Base-by-base conservation (phyloP, 37 sponge, comb jelly and placozoan genomes). In the Hexactinellida sp. region DNA sequence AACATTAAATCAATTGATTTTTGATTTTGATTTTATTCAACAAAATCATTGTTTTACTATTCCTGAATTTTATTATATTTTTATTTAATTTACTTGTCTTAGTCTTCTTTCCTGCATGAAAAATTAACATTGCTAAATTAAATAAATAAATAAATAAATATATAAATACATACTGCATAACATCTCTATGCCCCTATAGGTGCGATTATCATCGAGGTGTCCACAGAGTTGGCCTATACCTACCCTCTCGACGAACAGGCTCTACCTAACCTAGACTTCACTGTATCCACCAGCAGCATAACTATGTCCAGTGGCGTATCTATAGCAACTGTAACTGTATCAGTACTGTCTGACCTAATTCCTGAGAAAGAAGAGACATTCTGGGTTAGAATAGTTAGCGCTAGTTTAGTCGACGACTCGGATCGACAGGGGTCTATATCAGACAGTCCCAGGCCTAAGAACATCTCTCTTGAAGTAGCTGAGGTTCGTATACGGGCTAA, bases 301-400 rank as follows among this genome's bases (percentile, higher is more conserved):
- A 63, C 76, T 23, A 63, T 63, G 76, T n/a, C 3, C 3, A 63
- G 76, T 63, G 76, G 76, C 3, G 76, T 1, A 3, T 23, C 76
- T 25, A 23, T 76, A 13, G 39, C 83, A 16, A n/a, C 54, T 9
- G 16, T 92, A 36, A 82, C 55, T 19, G n/a, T 91, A 30, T 86
- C 54, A 0, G 1, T 86, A 1, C 82, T 84, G 10, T 82, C 90
- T 87, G 93, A 95, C 54, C 84, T 88, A 38, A 71, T 82, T 0
- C 90, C 93, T 38, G 93, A 95, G 83, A 13, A 83, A 0, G 39
- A 37, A 0, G 93, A 93, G 83, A 82, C 37, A 37, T 95, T 95
- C 54, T 41, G 82, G 32, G 93, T 95, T 37, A 89, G 84, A 52
- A 87, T 95, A 35, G 89, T 89, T 0, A 54, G 54, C 37, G 96